These are phyloP conservation scores for Ophraella communa DNA, from an alignment of 2,888 invertebrate species.

Conservation along the genomic window DNA sequence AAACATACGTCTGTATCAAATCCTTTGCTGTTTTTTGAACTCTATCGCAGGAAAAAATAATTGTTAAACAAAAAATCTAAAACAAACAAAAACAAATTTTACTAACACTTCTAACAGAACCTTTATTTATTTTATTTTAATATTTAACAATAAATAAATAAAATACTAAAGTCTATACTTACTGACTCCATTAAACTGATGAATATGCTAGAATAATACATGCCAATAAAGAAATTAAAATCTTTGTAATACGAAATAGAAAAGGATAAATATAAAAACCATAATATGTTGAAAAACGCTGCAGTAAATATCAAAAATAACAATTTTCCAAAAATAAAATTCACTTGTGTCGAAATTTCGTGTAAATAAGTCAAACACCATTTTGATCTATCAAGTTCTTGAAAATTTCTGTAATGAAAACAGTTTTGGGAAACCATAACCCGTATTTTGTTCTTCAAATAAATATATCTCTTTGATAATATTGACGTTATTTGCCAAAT, in stretches of 20 bases:
- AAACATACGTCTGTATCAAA: background rate
- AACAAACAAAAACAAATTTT: constrained; percentile 2
- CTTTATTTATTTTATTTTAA: too few relatives aligned
- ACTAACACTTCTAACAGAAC: too few relatives aligned
- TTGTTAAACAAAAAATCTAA: constrained; percentile 7
- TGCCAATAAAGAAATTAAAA: background rate
- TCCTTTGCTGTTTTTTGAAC: constrained; percentile 9
- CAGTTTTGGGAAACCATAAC: background rate
- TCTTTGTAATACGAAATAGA: background rate
- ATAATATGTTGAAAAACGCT: background rate
- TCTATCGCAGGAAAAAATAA: constrained; percentile 16
- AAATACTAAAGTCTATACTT: background rate
- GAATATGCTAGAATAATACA: background rate
- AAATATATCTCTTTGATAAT: background rate
- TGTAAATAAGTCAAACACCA: background rate
- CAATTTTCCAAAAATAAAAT: background rate
- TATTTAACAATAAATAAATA: too few relatives aligned
- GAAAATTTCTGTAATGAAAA: background rate
- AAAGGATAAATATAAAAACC: background rate
- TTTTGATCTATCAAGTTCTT: background rate
- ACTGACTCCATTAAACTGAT: background rate
- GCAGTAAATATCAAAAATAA: background rate
- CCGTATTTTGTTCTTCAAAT: background rate
- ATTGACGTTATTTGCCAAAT: background rate
- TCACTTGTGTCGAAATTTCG: background rate